phyloP scores from a whole-genome alignment of 2,113 vertebrate genomes.

The Thymallus thymallus region DNA sequence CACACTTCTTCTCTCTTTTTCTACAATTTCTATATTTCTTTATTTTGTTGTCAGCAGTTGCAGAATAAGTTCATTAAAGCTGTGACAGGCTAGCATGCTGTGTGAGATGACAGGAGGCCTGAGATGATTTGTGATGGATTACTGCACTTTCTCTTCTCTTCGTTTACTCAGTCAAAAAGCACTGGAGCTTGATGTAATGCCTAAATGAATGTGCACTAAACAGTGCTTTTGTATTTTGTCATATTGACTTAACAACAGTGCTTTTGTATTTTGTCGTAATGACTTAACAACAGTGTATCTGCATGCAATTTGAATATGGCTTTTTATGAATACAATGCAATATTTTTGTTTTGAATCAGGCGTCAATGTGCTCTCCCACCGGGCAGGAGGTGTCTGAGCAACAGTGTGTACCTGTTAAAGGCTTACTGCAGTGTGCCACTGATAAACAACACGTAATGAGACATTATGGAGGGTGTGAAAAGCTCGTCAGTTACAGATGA shows the following conservation, averaged over 20 bases:
- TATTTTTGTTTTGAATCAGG: conserved; percentile 64
- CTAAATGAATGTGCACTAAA: conserved; percentile 68
- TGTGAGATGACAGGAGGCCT: conserved; percentile 69
- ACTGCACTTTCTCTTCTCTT: conserved; percentile 68
- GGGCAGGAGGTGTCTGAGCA: conserved; percentile 58
- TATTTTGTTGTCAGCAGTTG: conserved; percentile 75
- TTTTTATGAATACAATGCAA: conserved; percentile 45
- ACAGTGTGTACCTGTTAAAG: conserved; percentile 58
- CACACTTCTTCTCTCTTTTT: conserved; percentile 62
- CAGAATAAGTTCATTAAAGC: conserved; percentile 81
- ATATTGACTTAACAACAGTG: conserved; percentile 47
- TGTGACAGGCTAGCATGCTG: conserved; percentile 65
- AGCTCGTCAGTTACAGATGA: conserved; percentile 53
- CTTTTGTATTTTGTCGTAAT: conserved; percentile 57
- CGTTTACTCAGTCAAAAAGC: conserved; percentile 65
- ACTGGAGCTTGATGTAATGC: conserved; percentile 60
- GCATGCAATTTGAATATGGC: conserved; percentile 39
- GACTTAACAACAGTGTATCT: conserved; percentile 57
- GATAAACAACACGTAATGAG: conserved; percentile 68
- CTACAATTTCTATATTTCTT: conserved; percentile 63
- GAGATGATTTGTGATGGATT: conserved; percentile 77
- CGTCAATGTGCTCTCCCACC: conserved; percentile 57
- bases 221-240: conserved; percentile 60
- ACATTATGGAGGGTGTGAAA: conserved; percentile 58
- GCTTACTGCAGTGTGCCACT: conserved; percentile 35